Percentiles rank a stretch among this genome's conserved stretches.
phyloP scores from a whole-genome alignment of 1,140 invertebrate species.

The Bombus sibiricus region DNA sequence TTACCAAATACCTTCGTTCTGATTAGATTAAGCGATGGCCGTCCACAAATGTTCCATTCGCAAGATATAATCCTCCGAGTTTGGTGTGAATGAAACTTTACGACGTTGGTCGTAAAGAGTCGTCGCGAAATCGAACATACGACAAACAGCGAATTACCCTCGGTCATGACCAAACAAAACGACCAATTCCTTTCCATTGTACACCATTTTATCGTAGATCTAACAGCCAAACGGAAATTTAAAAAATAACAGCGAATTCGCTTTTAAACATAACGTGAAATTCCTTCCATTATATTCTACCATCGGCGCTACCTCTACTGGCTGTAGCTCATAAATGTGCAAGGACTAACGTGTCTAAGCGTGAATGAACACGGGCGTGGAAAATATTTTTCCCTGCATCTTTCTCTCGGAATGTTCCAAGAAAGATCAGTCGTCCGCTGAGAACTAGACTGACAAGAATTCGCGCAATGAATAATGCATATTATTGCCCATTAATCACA shows the following conservation, averaged over 20 bases:
- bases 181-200: constrained; percentile 46
- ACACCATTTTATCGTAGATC: constrained; percentile 13
- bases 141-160: constrained; percentile 64
- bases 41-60: not conserved
- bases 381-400: constrained; percentile 26
- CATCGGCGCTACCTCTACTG: not conserved
- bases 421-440: constrained; percentile 24
- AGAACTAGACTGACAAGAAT: constrained; percentile 54
- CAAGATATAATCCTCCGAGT: constrained; percentile 35
- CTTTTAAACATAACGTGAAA: not conserved
- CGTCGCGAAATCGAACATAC: constrained; percentile 59
- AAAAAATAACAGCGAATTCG: not conserved
- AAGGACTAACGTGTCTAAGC: constrained; percentile 4
- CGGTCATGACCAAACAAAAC: constrained; percentile 42
- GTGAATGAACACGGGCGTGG: constrained; percentile 38
- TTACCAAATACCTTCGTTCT: not conserved
- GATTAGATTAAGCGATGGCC: constrained; percentile 2
- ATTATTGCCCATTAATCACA: constrained; percentile 60
- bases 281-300: not conserved
- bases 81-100: constrained; percentile 51
- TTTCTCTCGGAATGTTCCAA: constrained; percentile 36
- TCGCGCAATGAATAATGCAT: constrained; percentile 62
- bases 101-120: constrained; percentile 62
- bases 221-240: constrained; percentile 60
- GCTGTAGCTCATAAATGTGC: not conserved